Conservation (phyloP, 2,797 vertebrate genomes). For the Tolypeutes matacus region DNA sequence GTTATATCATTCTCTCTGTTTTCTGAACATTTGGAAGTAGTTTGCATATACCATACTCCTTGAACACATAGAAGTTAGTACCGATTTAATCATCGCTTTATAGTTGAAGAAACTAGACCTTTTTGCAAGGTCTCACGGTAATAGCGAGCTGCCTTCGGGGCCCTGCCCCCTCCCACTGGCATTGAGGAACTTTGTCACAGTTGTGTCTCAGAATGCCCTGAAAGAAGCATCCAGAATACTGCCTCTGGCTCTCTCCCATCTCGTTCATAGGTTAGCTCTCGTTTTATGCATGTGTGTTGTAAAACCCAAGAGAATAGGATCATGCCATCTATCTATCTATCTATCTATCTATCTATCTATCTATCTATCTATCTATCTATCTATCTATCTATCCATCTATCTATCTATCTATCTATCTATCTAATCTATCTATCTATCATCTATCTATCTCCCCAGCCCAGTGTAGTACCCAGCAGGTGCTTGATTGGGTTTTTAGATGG, state of each 20-base stretch:
- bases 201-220: no score
- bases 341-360: neutral
- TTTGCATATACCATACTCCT: no score
- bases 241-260: fast-evolving
- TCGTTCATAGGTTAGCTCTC: fast-evolving
- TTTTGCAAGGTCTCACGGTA: neutral
- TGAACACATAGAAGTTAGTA: neutral
- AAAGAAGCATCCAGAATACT: no score
- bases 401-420: neutral
- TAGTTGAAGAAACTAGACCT: neutral
- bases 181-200: neutral
- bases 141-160: neutral
- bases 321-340: fast-evolving
- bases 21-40: no score
- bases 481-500: neutral
- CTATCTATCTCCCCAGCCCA: fast-evolving
- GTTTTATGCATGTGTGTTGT: no score
- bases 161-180: neutral
- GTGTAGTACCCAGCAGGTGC: neutral
- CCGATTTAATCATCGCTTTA: neutral
- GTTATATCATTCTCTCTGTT: no score
- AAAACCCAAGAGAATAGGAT: neutral
- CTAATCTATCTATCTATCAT: no score
- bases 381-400: fast-evolving
- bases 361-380: neutral